Evolutionary conservation across 2,797 vertebrate species (phyloP), one percentile per base, ranked within the genome.

Genomic region (Ctenosaura bakeri): DNA sequence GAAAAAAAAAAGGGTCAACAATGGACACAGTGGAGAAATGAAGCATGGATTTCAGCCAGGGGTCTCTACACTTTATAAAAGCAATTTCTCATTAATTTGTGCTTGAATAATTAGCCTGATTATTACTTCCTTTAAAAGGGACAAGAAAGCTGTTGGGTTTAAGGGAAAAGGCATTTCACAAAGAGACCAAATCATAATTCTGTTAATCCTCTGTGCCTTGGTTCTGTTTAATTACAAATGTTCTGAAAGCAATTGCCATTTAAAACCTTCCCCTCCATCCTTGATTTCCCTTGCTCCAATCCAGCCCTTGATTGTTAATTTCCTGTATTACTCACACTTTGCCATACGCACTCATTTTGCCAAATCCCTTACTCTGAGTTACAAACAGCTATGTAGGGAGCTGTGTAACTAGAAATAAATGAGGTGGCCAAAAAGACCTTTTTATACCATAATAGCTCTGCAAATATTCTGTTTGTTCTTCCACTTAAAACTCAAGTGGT

Each of bases 261-360:
- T 86, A 88, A 85, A 89, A 90, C 83, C 22, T 16, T 87, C 64
- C n/a, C 54, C 35, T 46, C 9, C 54, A 66, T 83, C 22, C 26
- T n/a, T 73, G 35, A 26, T 69, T 64, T 73, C 22, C 20, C 14
- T 86, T 6, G 82, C 76, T 73, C 14, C 87, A 73, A 78, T 92
- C 0, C 1, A 89, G 90, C 87, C 88, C 66, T 83, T 85, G 92
- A 3, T 0, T 4, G 56, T 90, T 92, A 88, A 84, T 92, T 94
- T 94, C 90, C 84, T 93, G 76, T 10, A 13, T 93, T 35, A 50
- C 89, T 90, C 88, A 93, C 66, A 73, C n/a, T 87, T 83, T 35
- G 64, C n/a, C 52, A 73, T 73, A n/a, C 26, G n/a, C 3, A 7
- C 18, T 12, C 3, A 1, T 76, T 83, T 18, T 24, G 71, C 54